A percentile compares a stretch with the other conserved stretches of the same genome.
Evolutionary conservation across 2,797 vertebrate genomes (phyloP).

Genomic region (Phrynocephalus forsythii): DNA sequence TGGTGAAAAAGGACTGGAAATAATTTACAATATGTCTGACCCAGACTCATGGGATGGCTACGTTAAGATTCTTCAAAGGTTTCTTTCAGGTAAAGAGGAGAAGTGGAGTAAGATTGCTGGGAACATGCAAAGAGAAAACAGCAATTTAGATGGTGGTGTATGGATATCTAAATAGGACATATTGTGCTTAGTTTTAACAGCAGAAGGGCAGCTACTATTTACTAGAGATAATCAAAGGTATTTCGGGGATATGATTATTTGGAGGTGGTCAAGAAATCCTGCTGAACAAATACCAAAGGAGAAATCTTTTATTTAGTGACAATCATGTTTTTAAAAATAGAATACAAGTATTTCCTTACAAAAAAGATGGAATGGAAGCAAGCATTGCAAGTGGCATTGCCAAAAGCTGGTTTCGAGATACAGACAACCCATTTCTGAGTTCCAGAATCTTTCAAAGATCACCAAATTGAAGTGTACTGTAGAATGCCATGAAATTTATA

Average conservation of each 20-base stretch:
- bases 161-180: neutral
- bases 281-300: neutral
- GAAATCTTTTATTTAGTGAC: neutral
- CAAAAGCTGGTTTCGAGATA: neutral
- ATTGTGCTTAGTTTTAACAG: neutral
- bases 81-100: slow-evolving; percentile 80
- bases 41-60: slow-evolving; percentile 80
- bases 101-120: neutral
- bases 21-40: slow-evolving; percentile 84
- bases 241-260: neutral
- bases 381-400: neutral
- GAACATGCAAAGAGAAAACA: neutral
- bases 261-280: neutral
- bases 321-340: neutral
- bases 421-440: neutral
- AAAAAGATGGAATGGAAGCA: neutral
- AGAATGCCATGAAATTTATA: neutral
- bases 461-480: neutral
- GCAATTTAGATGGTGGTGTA: neutral
- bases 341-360: neutral
- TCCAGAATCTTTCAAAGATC: neutral
- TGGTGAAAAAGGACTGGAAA: slow-evolving; percentile 80
- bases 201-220: neutral
- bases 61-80: slow-evolving; percentile 76
- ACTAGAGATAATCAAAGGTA: neutral